Base-by-base conservation (phyloP, 1,140 invertebrate species). In the Psilanteris sp. region DNA sequence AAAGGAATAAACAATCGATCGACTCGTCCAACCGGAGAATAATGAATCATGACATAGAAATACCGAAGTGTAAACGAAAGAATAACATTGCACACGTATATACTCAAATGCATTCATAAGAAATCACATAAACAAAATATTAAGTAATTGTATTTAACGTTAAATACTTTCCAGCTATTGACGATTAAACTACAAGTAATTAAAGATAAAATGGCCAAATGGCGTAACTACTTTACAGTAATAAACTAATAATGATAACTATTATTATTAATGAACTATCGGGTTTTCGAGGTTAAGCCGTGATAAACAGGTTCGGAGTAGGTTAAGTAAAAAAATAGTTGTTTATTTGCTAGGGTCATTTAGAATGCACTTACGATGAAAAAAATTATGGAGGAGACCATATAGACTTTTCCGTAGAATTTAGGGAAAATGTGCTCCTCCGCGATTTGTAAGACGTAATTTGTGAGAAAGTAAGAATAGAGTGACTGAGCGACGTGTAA, bases 61-160 rank as follows among this genome's bases (percentile, higher is more conserved):
- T 64, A 68, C 50, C 20, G 29, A 66, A 71, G 54, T 74, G 48
- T 77, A 64, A 75, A 77, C 59, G 50, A 59, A 55, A 64, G 39
- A 77, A 79, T 83, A 81, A 83, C 85, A 83, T 72, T 83, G 76
- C 83, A 83, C 82, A 85, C 80, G 81, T 87, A 88, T 80, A 83
- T 86, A 87, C 81, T 81, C 85, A 87, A 85, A 84, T 80, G 81
- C 84, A 81, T 87, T 85, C 83, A 80, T 85, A 86, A 87, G 81
- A 55, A 82, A 79, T 79, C 79, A 75, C 81, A 79, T 83, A 87
- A 86, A 81, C 83, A 85, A 80, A 85, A 87, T 82, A 80, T 83
- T 88, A 86, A 87, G 84, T 87, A 87, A 88, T 84, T 87, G 85
- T 87, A 86, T 86, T 80, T 88, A 88, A 87, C 82, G 86, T 88